Evolutionary conservation across 2,113 vertebrate species (phyloP), one percentile per base, ranked within the genome.

Genomic region (Corapipo altera): DNA sequence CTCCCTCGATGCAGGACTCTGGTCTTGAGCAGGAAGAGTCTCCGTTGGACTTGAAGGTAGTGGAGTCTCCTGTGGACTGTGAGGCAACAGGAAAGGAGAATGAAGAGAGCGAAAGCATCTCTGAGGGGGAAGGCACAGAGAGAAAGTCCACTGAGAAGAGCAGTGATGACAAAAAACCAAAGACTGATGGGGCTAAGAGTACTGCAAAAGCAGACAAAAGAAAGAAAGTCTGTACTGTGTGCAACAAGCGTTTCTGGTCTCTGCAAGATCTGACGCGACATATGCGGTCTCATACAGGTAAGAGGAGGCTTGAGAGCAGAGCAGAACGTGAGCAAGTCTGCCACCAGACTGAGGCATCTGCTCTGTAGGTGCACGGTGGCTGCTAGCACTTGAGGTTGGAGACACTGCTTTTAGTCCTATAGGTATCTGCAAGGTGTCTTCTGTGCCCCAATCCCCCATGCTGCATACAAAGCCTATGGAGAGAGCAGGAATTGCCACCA

Each of bases 211-310:
- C 99, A 4, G 99, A 99, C 97, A 99, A 99, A 98, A 98, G 99
- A 97, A 99, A 99, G 97, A 99, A 99, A 96, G 98, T 99, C 92
- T 99, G 99, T 96, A 98, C 96, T 22, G 99, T 99, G 69, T 99
- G 99, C 89, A 98, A 98, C 78, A 99, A 99, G 94, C 97, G 99
- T 49, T 99, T 99, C 98, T 99, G 99, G 99, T 99, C 99, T 32
- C 98, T 99, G 92, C 99, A 99, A 97, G 99, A 99, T 97, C 98
- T 99, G 96, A 99, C 99, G 5, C 96, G 99, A 83, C 99, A 99
- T 97, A 99, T 99, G 98, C 97, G 99, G 95, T 99, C 99, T 37
- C 99, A 99, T 97, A 99, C 99, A 98, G 99, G 99, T 99, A 98
- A 97, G 95, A 90, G 79, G 89, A 94, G 88, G 49, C 61, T 59